Evolutionary conservation across 1,140 invertebrate genomes (phyloP).

Genomic region (Brachionus manjavacas): DNA sequence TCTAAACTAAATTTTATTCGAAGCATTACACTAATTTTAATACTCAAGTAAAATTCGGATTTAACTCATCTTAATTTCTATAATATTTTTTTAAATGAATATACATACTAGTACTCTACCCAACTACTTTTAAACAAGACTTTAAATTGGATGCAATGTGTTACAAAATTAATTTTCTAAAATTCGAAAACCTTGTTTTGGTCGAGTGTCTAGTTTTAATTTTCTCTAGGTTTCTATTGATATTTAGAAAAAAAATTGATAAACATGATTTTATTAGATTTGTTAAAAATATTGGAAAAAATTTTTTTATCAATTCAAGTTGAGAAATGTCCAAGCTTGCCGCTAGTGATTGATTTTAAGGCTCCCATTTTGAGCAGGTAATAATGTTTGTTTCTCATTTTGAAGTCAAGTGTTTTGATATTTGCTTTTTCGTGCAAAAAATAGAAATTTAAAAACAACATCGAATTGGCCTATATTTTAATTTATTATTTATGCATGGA

Average conservation of each 20-base stretch:
- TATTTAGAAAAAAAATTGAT: neutral
- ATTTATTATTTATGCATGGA: neutral
- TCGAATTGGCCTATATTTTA: neutral
- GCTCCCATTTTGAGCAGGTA: neutral
- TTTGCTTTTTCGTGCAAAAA: neutral
- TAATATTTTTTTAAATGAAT: neutral
- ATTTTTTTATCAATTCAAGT: neutral
- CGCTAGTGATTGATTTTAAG: neutral
- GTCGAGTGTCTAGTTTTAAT: neutral
- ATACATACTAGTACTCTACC: neutral
- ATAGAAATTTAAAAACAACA: neutral
- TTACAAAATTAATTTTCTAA: neutral
- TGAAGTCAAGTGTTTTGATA: neutral
- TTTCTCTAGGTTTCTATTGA: neutral
- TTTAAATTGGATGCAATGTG: neutral
- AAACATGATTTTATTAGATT: neutral
- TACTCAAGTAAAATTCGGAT: neutral
- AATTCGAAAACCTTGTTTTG: neutral
- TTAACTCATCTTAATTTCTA: neutral
- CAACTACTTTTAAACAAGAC: neutral
- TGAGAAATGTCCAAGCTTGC: neutral
- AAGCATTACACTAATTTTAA: neutral
- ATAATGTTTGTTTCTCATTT: neutral
- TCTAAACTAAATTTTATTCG: neutral
- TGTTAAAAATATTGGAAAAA: neutral